Conservation (phyloP, 2,888 invertebrate genomes). For the Smittia sp. region DNA sequence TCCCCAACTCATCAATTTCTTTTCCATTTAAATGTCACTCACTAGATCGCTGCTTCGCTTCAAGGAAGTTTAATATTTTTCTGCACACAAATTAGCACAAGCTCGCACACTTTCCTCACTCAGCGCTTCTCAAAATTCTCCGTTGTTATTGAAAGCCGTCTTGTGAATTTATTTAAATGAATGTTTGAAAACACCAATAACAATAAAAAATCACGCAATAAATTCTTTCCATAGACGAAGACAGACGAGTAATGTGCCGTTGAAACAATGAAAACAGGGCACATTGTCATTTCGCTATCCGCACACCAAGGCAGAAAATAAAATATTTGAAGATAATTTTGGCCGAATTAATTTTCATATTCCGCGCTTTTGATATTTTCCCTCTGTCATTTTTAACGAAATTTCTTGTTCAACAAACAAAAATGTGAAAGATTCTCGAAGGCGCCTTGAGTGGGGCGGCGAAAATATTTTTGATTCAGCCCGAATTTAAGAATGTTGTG, state of each 20-base stretch:
- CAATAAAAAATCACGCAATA: slow-evolving; percentile 40
- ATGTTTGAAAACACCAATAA: slow-evolving; percentile 39
- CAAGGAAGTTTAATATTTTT: slow-evolving; percentile 5
- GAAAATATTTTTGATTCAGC: not conserved
- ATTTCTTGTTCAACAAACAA: not conserved
- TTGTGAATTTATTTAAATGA: slow-evolving; percentile 39
- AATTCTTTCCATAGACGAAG: slow-evolving; percentile 22
- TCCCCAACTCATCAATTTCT: too few species aligned
- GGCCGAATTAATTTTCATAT: slow-evolving; percentile 13
- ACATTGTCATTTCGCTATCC: slow-evolving; percentile 3
- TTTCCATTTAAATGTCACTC: too few species aligned
- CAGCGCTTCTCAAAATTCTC: not conserved
- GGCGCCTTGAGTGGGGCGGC: not conserved
- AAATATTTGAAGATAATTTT: not conserved
- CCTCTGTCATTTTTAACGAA: not conserved
- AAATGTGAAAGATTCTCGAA: not conserved
- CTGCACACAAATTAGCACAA: not conserved
- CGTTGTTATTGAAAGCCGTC: slow-evolving; percentile 39
- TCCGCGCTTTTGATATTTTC: slow-evolving; percentile 10
- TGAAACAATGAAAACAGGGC: not conserved
- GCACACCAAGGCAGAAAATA: not conserved
- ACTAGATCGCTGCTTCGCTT: not conserved
- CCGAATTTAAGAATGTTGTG: not conserved
- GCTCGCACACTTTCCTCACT: not conserved
- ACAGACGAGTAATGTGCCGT: slow-evolving; percentile 27